These are phyloP conservation scores for Eupithecia vulgata DNA, from an alignment of 2,888 invertebrate species.

Conservation along the genomic window DNA sequence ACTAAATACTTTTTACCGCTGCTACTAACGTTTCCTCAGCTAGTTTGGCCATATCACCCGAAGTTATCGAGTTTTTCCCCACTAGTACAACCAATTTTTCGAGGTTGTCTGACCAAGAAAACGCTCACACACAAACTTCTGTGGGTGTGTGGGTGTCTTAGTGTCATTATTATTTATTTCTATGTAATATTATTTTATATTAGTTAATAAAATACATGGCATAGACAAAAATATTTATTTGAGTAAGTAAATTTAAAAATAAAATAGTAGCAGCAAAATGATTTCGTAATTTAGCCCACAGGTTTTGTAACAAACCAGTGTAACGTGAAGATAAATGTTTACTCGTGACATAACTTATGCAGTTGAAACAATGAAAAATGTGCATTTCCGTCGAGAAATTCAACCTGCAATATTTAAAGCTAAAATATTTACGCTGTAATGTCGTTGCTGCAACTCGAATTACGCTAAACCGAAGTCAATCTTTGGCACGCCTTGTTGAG, in stretches of 20 bases:
- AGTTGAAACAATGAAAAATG: neutral
- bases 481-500: constrained; percentile 20
- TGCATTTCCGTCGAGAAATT: neutral
- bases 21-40: too few relatives aligned
- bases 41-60: too few relatives aligned
- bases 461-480: constrained; percentile 15
- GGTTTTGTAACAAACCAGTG: constrained; percentile 1
- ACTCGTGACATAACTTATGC: neutral
- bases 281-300: neutral
- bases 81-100: too few relatives aligned
- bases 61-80: too few relatives aligned
- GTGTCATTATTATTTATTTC: too few relatives aligned
- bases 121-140: too few relatives aligned
- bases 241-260: neutral
- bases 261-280: neutral
- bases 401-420: neutral
- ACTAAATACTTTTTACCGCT: too few relatives aligned
- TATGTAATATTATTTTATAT: too few relatives aligned
- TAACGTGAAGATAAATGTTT: neutral
- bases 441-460: constrained; percentile 3
- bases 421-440: constrained; percentile 1
- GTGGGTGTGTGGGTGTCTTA: too few relatives aligned
- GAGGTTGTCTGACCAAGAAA: too few relatives aligned
- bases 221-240: too few relatives aligned
- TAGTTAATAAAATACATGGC: too few relatives aligned